Evolutionary conservation across 2,797 vertebrate genomes (phyloP).

Genomic region (Siniperca scherzeri): DNA sequence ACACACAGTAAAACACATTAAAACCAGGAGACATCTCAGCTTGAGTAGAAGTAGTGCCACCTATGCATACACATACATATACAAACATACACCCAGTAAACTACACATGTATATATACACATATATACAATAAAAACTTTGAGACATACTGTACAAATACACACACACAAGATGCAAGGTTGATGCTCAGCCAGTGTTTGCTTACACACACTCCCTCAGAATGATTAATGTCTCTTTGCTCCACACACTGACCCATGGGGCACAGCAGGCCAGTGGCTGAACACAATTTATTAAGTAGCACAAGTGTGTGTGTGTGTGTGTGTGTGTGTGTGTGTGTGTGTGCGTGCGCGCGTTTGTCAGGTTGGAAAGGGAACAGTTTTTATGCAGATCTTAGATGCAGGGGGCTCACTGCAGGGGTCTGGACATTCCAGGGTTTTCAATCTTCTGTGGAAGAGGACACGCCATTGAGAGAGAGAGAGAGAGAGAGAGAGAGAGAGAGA

Average conservation of each 20-base stretch:
- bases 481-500: neutral
- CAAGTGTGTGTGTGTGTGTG: conserved; percentile 43
- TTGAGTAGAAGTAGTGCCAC: neutral
- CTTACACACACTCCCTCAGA: conserved; percentile 64
- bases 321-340: conserved; percentile 42
- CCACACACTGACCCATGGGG: conserved; percentile 73
- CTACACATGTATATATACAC: neutral
- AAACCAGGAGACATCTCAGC: conserved; percentile 12
- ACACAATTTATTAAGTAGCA: conserved; percentile 79
- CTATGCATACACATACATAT: neutral
- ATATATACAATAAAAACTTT: neutral
- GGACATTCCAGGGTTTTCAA: conserved; percentile 61
- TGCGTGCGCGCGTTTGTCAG: conserved; percentile 32
- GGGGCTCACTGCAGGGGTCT: conserved; percentile 45
- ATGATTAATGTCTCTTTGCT: conserved; percentile 82
- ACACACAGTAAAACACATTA: conserved; percentile 23
- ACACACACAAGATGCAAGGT: conserved; percentile 11
- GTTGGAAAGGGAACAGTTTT: conserved; percentile 29
- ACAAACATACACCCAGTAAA: neutral
- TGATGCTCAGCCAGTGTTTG: conserved; percentile 59
- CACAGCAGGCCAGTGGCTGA: conserved; percentile 76
- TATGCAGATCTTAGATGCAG: conserved; percentile 52
- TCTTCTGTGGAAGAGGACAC: conserved; percentile 29
- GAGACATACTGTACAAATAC: conserved; percentile 18
- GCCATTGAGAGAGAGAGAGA: neutral